Base-by-base conservation (phyloP, 2,888 invertebrate genomes). In the Hypercompe scribonia region DNA sequence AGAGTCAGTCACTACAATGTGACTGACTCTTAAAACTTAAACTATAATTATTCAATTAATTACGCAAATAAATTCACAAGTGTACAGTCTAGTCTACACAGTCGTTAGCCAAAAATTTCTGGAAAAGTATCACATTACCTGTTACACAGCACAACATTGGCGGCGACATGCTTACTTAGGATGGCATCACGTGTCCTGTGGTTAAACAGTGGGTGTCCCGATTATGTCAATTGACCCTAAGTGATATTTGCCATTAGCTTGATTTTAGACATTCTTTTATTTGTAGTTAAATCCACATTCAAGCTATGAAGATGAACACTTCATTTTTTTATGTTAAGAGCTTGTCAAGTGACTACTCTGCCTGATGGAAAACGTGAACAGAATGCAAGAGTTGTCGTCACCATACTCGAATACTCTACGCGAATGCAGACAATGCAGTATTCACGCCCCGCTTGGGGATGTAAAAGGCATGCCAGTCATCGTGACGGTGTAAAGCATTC, bases 41-140 rank as follows among this genome's bases (percentile, higher is more conserved):
- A 54, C 54, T 54, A n/a, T n/a, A 54, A 4, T 24, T 50, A 50
- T 8, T 24, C 24, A 50, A 3, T 21, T n/a, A n/a, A n/a, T n/a
- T 31, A 28, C 4, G 4, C 2, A 67, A 67, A n/a, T 15, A 67
- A 50, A 67, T 7, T 15, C 61, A 28, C 5, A 39, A 21, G 28
- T 4, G 21, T 39, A 13, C 18, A 11, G 3, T n/a, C 15, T 61
- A 61, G 69, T 64, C 46, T 64, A n/a, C n/a, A 63, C 31, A 64
- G 36, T 28, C 21, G 11, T 61, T 21, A 39, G 36, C n/a, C 10
- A 39, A 58, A 36, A 67, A 33, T 67, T 50, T 50, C 67, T 33
- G 33, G 46, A 58, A 58, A 39, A 15, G 61, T 68, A 28, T 68
- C 61, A n/a, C 31, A 31, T 61, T 68, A 68, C 68, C 24, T 34